Conservation (phyloP, 1,140 invertebrate genomes). For the Xylocopa sonorina region DNA sequence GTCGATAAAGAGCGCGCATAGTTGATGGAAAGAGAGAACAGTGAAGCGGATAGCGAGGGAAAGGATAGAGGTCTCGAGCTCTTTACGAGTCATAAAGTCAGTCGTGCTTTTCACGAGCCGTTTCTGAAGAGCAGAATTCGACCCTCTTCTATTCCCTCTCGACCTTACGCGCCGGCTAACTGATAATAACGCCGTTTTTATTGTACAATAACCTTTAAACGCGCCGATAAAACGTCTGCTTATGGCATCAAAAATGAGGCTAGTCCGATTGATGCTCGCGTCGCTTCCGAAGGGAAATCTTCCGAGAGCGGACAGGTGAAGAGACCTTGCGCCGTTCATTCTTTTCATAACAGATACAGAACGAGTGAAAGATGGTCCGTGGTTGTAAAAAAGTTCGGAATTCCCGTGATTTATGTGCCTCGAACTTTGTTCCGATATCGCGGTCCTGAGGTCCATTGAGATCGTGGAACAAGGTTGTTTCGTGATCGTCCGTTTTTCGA, state of each 20-base stretch:
- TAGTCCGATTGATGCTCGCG: slow-evolving; percentile 46
- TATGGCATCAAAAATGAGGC: slow-evolving; percentile 81
- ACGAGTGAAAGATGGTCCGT: neutral
- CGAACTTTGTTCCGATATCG: slow-evolving; percentile 5
- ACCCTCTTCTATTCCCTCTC: slow-evolving; percentile 49
- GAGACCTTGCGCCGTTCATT: neutral
- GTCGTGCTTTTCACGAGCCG: slow-evolving; percentile 78
- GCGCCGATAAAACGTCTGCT: slow-evolving; percentile 79
- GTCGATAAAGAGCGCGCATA: slow-evolving; percentile 66
- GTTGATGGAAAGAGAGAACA: neutral
- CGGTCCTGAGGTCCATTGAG: neutral
- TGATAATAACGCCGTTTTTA: slow-evolving; percentile 82
- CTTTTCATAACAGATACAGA: neutral
- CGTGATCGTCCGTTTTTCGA: neutral
- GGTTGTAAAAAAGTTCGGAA: slow-evolving; percentile 14
- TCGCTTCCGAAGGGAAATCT: neutral
- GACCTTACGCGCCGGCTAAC: slow-evolving; percentile 70
- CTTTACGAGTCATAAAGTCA: slow-evolving; percentile 81
- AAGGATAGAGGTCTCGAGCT: slow-evolving; percentile 74
- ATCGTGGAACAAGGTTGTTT: neutral
- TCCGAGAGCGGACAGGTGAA: slow-evolving; percentile 45
- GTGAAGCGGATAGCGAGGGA: slow-evolving; percentile 19
- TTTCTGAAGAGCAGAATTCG: slow-evolving; percentile 63
- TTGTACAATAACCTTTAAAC: slow-evolving; percentile 82
- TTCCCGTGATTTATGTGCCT: neutral